A percentile compares a stretch with the other conserved stretches of the same genome.
Conservation (phyloP, 2,797 vertebrate species). For the Schizothorax lantsangensis region DNA sequence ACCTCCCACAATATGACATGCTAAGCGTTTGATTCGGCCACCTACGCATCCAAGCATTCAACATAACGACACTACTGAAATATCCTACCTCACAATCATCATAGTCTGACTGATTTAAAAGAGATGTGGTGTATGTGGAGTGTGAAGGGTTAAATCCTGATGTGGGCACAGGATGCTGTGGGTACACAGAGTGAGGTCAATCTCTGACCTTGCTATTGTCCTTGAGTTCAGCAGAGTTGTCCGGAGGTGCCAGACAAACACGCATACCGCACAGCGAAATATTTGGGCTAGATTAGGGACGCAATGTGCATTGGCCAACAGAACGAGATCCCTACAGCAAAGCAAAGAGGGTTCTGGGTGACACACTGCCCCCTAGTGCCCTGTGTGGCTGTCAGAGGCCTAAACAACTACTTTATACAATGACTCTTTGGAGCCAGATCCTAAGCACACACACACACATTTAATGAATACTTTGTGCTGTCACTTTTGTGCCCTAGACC, state of each 20-base stretch:
- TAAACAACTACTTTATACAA: conserved; percentile 11
- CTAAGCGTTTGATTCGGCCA: conserved; percentile 7
- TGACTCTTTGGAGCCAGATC: not conserved
- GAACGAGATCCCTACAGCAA: conserved; percentile 19
- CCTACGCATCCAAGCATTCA: conserved; percentile 9
- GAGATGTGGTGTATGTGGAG: not conserved
- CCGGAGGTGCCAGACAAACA: conserved; percentile 46
- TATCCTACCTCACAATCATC: not conserved
- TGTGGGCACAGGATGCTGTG: conserved; percentile 51
- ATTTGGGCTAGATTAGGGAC: conserved; percentile 41
- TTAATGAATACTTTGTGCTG: conserved; percentile 59
- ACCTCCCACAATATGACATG: conserved; percentile 12
- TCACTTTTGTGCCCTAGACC: conserved; percentile 62
- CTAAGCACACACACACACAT: conserved; percentile 32
- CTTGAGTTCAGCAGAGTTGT: conserved; percentile 55
- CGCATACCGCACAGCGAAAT: conserved; percentile 42
- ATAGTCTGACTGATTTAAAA: not conserved
- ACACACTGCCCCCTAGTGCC: conserved; percentile 63
- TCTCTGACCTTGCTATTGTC: conserved; percentile 66
- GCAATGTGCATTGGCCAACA: conserved; percentile 10
- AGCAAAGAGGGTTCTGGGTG: conserved; percentile 40
- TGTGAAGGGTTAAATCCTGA: conserved; percentile 37
- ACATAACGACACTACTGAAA: not conserved
- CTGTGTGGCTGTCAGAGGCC: not conserved
- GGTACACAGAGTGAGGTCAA: conserved; percentile 42